Base-by-base conservation (phyloP, 1,140 invertebrate species). In the Hermatobates lingyangjiaoensis region DNA sequence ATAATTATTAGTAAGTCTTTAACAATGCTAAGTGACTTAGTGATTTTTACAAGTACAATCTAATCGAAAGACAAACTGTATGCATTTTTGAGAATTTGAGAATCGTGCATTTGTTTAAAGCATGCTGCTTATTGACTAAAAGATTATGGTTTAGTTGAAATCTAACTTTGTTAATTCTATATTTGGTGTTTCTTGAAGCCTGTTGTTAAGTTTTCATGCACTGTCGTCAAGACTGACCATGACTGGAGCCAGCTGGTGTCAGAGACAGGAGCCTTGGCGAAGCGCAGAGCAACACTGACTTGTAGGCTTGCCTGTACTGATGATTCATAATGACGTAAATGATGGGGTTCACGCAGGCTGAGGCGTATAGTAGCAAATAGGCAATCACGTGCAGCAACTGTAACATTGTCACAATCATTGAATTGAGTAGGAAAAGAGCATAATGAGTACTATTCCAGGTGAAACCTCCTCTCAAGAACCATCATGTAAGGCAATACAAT, bases 291-390 rank as follows among this genome's bases (percentile, higher is more conserved):
- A 73, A 53, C n/a, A 72, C 66, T 10, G 64, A 61, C 58, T 66
- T 66, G 60, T 74, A 75, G 1, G 73, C 74, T 51, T 67, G 64
- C 44, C 73, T 59, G 57, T 75, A 76, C 53, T 74, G 73, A 34
- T 68, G 66, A 60, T 75, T 75, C 68, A 74, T 74, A 27, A 74
- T 70, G 10, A 74, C 73, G 54, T 76, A 76, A 40, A 76, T 71
- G 15, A 76, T 65, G 0, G 74, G 74, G 61, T 76, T 76, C 45
- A 74, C 66, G 53, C 70, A 73, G 0, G 71, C 68, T 26, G 70
- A 72, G 24, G 72, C 53, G 59, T 75, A 77, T 23, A 76, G 63
- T 47, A 75, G 60, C 15, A 76, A 57, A 59, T 76, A 76, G 4
- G 72, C 67, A 5, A 74, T 53, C 7, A 76, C 65, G 54, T 75